Base-by-base conservation (phyloP, 30 jellyfish, hydroid and myxozoan species). In the Rhopilema esculentum region DNA sequence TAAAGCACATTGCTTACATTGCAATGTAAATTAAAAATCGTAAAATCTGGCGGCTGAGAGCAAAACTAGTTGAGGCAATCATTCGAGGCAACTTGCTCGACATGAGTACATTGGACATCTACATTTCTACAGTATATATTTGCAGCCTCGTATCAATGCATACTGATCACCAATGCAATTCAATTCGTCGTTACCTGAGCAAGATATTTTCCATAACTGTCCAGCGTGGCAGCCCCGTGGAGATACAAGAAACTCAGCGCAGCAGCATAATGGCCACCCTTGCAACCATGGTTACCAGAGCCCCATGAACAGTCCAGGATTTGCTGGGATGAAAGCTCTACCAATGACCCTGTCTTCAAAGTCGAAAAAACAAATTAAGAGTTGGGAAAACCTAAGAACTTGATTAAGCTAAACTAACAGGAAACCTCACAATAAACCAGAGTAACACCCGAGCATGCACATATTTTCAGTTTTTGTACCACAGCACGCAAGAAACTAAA, bases 161-260 rank as follows among this genome's bases (percentile, higher is more conserved):
- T n/a, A n/a, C n/a, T n/a, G n/a, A n/a, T n/a, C n/a, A n/a, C n/a
- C n/a, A n/a, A n/a, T n/a, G n/a, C n/a, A n/a, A n/a, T n/a, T n/a
- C n/a, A n/a, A n/a, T n/a, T n/a, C n/a, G n/a, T n/a, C n/a, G n/a
- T 40, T 85, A 95, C 99, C 98, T 95, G 99, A 1, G 96, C 99
- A 28, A 95, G 93, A 69, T 95, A 95, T 87, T 95, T 95, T 28
- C 99, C 99, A 75, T 95, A 95, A 68, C 99, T 95, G n/a, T 87
- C 85, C 21, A 78, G 94, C 8, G 99, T 95, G 40, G 98, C 93
- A 40, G 92, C 87, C 0, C 99, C 99, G 49, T 95, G 99, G 20
- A 87, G 82, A 63, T 85, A 95, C 27, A 95, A 66, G 92, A 97
- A 95, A 50, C 99, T 95, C 26, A 95, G 87, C 19, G 98, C 99